Conservation (phyloP, 2,888 invertebrate species). For the Parasteatoda lunata region DNA sequence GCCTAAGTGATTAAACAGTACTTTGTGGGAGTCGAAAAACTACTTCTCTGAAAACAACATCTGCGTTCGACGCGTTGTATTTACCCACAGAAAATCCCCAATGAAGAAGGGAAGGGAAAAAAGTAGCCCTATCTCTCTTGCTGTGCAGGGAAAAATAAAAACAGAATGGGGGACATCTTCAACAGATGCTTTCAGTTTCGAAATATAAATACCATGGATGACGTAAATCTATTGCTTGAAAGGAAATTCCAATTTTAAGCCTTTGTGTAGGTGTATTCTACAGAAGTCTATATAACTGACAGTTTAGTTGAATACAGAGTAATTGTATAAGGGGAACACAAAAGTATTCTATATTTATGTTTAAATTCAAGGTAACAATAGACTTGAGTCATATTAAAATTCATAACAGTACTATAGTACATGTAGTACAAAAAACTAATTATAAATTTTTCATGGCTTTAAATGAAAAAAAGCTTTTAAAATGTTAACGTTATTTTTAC, state of each 20-base stretch:
- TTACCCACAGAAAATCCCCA: conserved; percentile 44
- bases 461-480: no score
- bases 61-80: conserved; percentile 41
- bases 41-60: conserved; percentile 59
- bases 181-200: conserved; percentile 5
- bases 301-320: no score
- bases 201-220: not conserved
- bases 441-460: no score
- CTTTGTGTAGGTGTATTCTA: not conserved
- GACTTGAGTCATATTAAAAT: no score
- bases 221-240: not conserved
- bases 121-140: not conserved
- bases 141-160: not conserved
- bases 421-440: no score
- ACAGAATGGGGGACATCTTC: not conserved
- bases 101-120: conserved; percentile 1
- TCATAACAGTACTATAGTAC: no score
- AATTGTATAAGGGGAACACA: no score
- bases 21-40: conserved; percentile 49
- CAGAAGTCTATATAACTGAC: no score
- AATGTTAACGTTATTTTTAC: no score
- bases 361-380: no score
- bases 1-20: conserved; percentile 53
- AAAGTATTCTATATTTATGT: no score
- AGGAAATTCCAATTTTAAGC: conserved; percentile 2